phyloP scores from a whole-genome alignment of 2,113 vertebrate genomes.

The Platysternon megacephalum region DNA sequence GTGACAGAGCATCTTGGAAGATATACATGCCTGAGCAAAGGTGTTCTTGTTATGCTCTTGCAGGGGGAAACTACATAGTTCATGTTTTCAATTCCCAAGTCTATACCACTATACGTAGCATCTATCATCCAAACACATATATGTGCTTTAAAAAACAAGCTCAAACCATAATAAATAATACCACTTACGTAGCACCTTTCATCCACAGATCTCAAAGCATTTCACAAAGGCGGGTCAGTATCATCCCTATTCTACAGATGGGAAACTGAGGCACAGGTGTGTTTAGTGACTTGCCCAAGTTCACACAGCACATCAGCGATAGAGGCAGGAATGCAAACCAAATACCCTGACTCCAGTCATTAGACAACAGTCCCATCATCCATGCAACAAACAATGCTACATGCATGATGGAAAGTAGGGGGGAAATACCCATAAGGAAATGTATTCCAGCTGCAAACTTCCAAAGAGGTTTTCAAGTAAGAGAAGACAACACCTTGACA shows the following conservation, averaged over 20 bases:
- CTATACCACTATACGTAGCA: fast-evolving
- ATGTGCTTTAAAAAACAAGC: background rate
- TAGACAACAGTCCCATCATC: background rate
- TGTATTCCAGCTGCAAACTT: background rate
- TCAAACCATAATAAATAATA: background rate
- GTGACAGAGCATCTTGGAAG: background rate
- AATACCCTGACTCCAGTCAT: background rate
- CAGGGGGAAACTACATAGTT: background rate
- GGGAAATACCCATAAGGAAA: background rate
- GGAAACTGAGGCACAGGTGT: background rate
- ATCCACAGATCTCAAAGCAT: background rate
- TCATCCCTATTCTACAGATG: background rate
- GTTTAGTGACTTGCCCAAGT: background rate
- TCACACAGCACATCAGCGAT: fast-evolving
- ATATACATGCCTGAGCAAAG: background rate
- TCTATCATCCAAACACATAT: background rate
- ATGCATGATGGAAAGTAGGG: background rate
- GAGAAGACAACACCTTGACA: background rate
- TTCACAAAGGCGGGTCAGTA: fast-evolving
- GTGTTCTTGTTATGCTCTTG: background rate
- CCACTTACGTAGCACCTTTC: fast-evolving
- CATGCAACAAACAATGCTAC: background rate
- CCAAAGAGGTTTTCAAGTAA: background rate
- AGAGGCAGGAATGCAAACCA: background rate
- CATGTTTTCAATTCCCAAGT: background rate